Evolutionary conservation across 2,113 vertebrate species (phyloP).

Genomic region (Halcyon malimbica): DNA sequence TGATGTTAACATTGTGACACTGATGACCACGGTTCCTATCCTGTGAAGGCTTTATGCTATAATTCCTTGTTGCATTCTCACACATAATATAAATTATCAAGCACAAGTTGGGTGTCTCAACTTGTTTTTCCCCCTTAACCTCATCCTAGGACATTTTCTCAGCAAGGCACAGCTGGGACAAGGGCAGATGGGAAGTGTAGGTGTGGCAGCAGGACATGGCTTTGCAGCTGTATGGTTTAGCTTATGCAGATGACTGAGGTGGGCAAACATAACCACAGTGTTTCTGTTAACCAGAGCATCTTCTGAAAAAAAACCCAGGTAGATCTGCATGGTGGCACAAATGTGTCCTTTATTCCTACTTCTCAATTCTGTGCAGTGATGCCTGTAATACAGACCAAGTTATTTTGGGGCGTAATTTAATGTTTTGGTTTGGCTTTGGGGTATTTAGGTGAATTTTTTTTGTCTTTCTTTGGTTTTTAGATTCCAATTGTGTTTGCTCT

Average conservation of each 20-base stretch:
- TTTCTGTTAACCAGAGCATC: not conserved
- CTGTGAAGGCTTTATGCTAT: not conserved
- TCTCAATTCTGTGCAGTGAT: not conserved
- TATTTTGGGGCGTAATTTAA: not conserved
- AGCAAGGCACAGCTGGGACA: not conserved
- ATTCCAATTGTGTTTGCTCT: not conserved
- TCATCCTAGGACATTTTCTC: not conserved
- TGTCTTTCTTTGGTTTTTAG: not conserved
- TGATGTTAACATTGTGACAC: not conserved
- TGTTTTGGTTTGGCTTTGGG: not conserved
- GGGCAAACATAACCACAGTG: accelerated
- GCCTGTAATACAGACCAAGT: not conserved
- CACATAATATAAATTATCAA: accelerated
- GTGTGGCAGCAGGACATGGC: not conserved
- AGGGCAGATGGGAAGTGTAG: not conserved
- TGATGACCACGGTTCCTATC: not conserved
- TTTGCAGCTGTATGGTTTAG: not conserved
- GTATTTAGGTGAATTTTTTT: not conserved
- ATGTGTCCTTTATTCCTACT: not conserved
- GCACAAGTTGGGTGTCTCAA: not conserved
- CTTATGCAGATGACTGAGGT: accelerated
- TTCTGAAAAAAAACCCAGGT: not conserved
- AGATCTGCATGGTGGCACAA: not conserved
- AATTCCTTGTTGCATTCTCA: not conserved
- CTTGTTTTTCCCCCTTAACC: not conserved